Conservation (phyloP, 2,888 invertebrate genomes). For the Agrypnus murinus region DNA sequence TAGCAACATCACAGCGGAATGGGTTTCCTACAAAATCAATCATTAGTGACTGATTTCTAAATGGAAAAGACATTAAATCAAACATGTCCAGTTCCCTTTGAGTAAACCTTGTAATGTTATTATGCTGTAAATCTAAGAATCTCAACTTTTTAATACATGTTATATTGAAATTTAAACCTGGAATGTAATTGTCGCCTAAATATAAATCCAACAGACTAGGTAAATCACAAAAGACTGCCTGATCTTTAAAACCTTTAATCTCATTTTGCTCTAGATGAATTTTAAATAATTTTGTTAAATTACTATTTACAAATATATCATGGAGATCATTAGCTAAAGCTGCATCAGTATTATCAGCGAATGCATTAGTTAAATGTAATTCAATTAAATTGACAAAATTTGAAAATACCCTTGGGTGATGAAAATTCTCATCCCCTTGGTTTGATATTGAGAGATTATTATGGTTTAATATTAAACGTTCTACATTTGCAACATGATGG, state of each 20-base stretch:
- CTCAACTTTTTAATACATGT: slow-evolving; percentile 79
- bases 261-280: slow-evolving; percentile 86
- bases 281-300: slow-evolving; percentile 78
- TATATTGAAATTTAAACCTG: slow-evolving; percentile 78
- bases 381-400: slow-evolving; percentile 81
- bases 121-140: slow-evolving; percentile 81
- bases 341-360: slow-evolving; percentile 78
- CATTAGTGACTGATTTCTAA: slow-evolving; percentile 71
- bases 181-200: slow-evolving; percentile 79
- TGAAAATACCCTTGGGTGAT: slow-evolving; percentile 81
- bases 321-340: slow-evolving; percentile 80
- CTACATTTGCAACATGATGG: slow-evolving; percentile 82
- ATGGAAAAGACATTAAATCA: slow-evolving; percentile 73
- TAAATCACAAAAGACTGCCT: slow-evolving; percentile 81
- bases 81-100: slow-evolving; percentile 75
- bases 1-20: slow-evolving; percentile 80
- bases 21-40: slow-evolving; percentile 81
- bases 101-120: slow-evolving; percentile 76
- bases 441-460: slow-evolving; percentile 79
- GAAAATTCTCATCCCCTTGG: slow-evolving; percentile 73
- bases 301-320: slow-evolving; percentile 81
- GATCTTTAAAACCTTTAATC: slow-evolving; percentile 79
- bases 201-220: slow-evolving; percentile 80
- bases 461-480: slow-evolving; percentile 81
- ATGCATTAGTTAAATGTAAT: slow-evolving; percentile 83